These are phyloP conservation scores for Bos javanicus DNA, from an alignment of 2,113 vertebrate genomes.

Conservation along the genomic window DNA sequence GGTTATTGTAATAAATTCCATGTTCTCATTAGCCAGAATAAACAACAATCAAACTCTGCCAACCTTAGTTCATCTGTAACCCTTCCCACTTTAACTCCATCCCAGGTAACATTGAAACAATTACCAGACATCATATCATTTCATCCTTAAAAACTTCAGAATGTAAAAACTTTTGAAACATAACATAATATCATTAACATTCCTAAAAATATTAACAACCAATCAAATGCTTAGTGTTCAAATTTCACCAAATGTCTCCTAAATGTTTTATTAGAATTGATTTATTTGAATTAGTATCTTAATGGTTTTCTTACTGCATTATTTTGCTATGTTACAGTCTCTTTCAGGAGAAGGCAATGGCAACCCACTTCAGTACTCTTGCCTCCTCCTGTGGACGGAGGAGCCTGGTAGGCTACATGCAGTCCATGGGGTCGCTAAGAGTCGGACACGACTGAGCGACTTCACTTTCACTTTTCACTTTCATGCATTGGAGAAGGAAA, in stretches of 20 bases:
- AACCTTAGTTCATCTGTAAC: neutral
- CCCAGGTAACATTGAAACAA: neutral
- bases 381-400: no score
- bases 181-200: neutral
- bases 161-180: neutral
- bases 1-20: neutral
- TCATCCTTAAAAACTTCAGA: neutral
- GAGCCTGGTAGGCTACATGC: no score
- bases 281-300: neutral
- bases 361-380: no score
- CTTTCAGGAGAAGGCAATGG: neutral
- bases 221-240: neutral
- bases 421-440: no score
- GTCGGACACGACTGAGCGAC: fast-evolving
- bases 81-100: neutral
- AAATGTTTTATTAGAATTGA: neutral
- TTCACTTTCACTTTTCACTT: no score
- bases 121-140: neutral
- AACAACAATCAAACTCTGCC: neutral
- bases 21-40: neutral
- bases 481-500: no score
- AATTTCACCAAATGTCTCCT: neutral
- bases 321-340: neutral
- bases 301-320: neutral
- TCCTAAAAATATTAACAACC: neutral